These are phyloP conservation scores for Tupaia chinensis DNA, from an alignment of 2,113 vertebrate species.

Conservation along the genomic window DNA sequence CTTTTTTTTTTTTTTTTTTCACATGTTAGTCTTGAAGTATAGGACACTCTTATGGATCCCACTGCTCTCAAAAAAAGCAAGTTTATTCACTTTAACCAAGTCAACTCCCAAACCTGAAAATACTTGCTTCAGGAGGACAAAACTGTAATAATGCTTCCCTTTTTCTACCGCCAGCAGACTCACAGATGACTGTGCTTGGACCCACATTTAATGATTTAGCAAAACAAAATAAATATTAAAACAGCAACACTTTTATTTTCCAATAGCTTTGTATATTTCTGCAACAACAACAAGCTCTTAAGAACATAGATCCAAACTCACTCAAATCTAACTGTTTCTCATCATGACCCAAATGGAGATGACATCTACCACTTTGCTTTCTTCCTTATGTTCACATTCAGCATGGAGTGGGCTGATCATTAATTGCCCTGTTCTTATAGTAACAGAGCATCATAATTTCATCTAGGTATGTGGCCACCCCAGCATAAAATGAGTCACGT, in stretches of 20 bases:
- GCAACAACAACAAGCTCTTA: neutral
- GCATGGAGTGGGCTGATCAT: neutral
- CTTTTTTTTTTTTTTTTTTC: neutral
- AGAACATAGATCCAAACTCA: neutral
- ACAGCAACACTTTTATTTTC: conserved; percentile 14
- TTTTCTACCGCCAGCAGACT: neutral
- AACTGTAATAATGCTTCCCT: neutral
- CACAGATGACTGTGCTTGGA: neutral
- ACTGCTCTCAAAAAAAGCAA: neutral
- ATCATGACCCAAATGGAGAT: neutral
- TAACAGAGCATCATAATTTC: neutral
- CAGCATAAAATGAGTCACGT: neutral
- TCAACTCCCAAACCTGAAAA: conserved; percentile 42
- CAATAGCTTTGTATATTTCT: conserved; percentile 21
- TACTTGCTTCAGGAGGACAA: neutral
- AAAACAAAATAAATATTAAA: conserved; percentile 20
- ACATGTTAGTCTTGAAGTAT: neutral
- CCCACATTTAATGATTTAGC: neutral
- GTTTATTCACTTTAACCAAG: neutral
- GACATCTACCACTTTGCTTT: neutral
- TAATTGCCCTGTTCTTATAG: neutral
- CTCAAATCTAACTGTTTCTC: neutral
- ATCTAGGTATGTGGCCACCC: neutral
- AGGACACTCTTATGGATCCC: neutral
- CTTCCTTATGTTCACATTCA: neutral